A percentile compares a stretch with the other conserved stretches of the same genome.
These are phyloP conservation scores for Glyphotaelius pellucidus DNA, from an alignment of 2,888 invertebrate species.

Conservation along the genomic window DNA sequence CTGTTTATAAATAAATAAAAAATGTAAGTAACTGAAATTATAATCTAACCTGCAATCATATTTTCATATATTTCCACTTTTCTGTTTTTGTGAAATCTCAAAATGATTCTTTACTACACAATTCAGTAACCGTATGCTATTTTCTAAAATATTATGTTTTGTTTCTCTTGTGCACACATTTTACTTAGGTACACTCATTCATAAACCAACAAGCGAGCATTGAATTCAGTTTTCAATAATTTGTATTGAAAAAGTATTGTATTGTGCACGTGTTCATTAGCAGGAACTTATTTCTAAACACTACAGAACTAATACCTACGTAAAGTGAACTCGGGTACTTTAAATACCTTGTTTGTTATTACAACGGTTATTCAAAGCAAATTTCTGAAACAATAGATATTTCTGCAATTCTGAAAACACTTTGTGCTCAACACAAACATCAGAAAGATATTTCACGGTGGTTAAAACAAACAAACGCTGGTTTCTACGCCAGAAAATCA, in stretches of 20 bases:
- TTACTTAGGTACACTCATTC: background rate
- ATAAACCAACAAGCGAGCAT: background rate
- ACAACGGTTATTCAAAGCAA: constrained; percentile 10
- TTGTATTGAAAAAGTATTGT: constrained; percentile 2
- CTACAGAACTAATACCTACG: background rate
- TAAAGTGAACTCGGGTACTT: background rate
- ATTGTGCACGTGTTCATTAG: background rate
- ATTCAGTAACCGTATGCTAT: background rate
- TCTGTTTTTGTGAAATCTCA: background rate
- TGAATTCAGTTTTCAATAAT: background rate
- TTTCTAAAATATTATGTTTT: background rate
- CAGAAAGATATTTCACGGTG: constrained; percentile 5
- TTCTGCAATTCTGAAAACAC: background rate
- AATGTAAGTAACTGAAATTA: no score
- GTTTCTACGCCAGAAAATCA: background rate
- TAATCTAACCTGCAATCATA: no score
- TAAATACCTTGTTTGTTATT: constrained; percentile 20
- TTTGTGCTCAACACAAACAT: background rate
- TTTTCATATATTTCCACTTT: background rate
- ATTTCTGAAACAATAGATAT: background rate
- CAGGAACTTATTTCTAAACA: background rate
- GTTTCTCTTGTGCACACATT: background rate
- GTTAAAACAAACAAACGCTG: background rate
- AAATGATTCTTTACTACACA: background rate
- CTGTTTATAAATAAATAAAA: no score